Evolutionary conservation across 1,140 invertebrate genomes (phyloP), one percentile per base, ranked within the genome.

Genomic region (Drosophila carrolli): DNA sequence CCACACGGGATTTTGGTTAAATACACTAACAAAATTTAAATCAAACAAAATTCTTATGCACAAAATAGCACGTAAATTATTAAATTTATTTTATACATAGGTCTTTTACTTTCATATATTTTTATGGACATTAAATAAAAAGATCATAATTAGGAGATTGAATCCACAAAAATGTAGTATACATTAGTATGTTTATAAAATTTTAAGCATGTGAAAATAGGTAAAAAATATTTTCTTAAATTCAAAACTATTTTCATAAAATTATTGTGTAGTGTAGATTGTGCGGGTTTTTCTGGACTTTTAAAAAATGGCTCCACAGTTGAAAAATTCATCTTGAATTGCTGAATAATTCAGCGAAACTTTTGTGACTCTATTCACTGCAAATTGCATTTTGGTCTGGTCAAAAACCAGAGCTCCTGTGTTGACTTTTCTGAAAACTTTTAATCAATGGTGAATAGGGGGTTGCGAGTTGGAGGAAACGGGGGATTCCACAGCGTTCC

Each of bases 301-400:
- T 65, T 14, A 23, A 66, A 59, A 41, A 27, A 27, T 56, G 38
- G 14, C 14, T 14, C 55, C 23, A 16, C 55, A 57, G 40, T 43
- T 57, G 40, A 57, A 57, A 57, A 66, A 66, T 66, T 67, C 63
- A 67, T 65, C 63, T 63, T 38, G 40, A 50, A 65, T 32, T 37
- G 44, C 63, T 75, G 60, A 75, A 75, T 75, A 66, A 75, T 75
- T 75, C 71, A 75, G 16, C 10, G 23, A 44, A 75, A 75, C 43
- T 75, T 75, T 75, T 75, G 57, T 48, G 71, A 77, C 78, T 73
- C 66, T 63, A 44, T 61, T 75, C 67, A 86, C 55, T 86, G 82
- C 81, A 84, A 84, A 84, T 84, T 84, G 81, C 81, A 84, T 78
- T 86, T 84, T 81, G 73, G 71, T 58, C 60, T 81, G 81, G 83